A percentile compares a stretch with the other conserved stretches of the same genome.
Conservation (phyloP, 2,113 vertebrate species). For the Scomber colias region DNA sequence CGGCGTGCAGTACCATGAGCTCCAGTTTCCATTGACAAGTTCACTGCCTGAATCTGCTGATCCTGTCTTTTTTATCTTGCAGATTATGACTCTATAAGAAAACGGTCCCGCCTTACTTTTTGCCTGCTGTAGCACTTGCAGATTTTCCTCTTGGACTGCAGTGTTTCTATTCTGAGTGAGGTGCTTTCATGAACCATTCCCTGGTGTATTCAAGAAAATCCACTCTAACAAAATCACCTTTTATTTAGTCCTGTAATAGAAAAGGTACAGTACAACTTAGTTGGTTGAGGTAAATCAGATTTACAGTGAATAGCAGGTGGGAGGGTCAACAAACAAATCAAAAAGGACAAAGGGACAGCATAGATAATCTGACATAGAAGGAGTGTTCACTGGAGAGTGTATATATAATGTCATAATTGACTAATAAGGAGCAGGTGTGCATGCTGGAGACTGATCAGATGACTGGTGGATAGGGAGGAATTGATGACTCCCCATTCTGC, state of each 20-base stretch:
- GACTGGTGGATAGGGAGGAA: background rate
- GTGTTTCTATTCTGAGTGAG: background rate
- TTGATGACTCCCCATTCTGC: too few relatives aligned
- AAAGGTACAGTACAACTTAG: background rate
- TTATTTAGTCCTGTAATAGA: background rate
- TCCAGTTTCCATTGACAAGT: conserved; percentile 25
- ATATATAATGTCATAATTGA: background rate
- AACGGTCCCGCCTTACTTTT: conserved; percentile 19
- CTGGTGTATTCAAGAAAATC: background rate
- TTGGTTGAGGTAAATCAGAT: background rate
- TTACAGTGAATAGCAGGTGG: background rate
- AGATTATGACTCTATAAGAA: conserved; percentile 40
- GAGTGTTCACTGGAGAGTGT: background rate
- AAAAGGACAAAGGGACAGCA: background rate
- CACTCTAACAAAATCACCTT: background rate
- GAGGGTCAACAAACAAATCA: background rate
- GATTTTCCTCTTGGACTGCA: background rate
- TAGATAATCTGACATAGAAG: background rate
- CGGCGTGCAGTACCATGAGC: background rate
- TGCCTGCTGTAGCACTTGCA: background rate
- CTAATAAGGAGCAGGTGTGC: conserved; percentile 36
- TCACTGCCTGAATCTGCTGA: conserved; percentile 36
- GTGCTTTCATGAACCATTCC: background rate
- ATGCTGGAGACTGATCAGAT: conserved; percentile 8
- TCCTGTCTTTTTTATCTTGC: conserved; percentile 1